Base-by-base conservation (phyloP, 2,888 invertebrate species). In the Darwinula stevensoni region DNA sequence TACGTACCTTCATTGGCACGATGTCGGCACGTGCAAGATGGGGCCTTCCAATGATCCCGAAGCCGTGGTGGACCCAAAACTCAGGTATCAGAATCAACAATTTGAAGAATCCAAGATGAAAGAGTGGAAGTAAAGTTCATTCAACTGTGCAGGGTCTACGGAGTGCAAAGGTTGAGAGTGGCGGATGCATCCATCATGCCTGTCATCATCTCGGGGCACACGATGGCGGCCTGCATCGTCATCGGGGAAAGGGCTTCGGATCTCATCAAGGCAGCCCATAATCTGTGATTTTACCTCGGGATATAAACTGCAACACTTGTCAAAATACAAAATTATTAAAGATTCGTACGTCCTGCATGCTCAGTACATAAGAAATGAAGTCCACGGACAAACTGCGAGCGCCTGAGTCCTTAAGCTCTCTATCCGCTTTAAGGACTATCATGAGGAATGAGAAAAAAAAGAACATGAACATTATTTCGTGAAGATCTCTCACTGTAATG, bases 171-270 rank as follows among this genome's bases (percentile, higher is more conserved):
- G 9, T 54, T 82, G 16, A 57, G 80, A 38, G 74, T 80, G 13
- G 67, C 78, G 40, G 80, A 80, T 45, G 76, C 75, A 17, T 73
- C 74, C 42, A 66, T 80, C 40, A 80, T 80, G 75, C 80, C 80
- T 1, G 70, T 70, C 2, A 74, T 80, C 41, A 68, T 67, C 16
- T 75, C 76, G 44, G 80, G 80, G 4, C 80, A 82, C 45, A 80
- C 80, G 2, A 78, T 80, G 48, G 82, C 80, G 1, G 76, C 80
- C 1, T 67, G 69, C n/a, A 74, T 80, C 31, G 80, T 80, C 80
- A 73, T 80, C 17, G 80, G 66, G 1, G 80, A 82, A 45, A 80
- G 78, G 47, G 78, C 75, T 4, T 62, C 78, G 0, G 80, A 18
- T 18, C 22, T 18, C 22, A 18, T 18, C 22, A n/a, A n/a, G n/a